Conservation (phyloP, 2,888 invertebrate species). For the Taenaris catops region DNA sequence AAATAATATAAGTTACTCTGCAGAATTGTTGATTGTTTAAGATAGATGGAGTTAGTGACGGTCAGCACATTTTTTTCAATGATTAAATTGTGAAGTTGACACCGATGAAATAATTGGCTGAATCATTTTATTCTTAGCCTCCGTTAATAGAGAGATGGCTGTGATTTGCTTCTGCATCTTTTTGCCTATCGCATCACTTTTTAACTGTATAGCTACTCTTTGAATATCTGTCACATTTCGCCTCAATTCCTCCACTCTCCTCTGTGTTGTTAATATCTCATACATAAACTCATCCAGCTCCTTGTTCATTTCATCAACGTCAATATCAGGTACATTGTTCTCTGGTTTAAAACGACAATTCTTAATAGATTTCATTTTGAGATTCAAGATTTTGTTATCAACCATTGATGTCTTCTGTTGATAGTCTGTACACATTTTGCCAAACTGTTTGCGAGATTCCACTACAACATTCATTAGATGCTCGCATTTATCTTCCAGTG, state of each 20-base stretch:
- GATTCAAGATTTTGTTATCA: constrained; percentile 54
- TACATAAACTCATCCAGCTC: constrained; percentile 44
- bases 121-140: constrained; percentile 42
- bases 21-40: too few relatives aligned
- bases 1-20: too few relatives aligned
- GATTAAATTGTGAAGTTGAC: too few relatives aligned
- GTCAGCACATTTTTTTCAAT: constrained; percentile 8
- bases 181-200: constrained; percentile 40
- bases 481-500: constrained; percentile 54
- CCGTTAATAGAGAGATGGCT: constrained; percentile 40
- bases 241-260: constrained; percentile 35
- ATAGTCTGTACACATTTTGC: constrained; percentile 56
- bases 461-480: constrained; percentile 63
- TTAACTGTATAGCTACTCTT: constrained; percentile 46
- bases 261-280: constrained; percentile 39
- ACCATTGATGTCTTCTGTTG: constrained; percentile 47
- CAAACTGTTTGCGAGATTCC: constrained; percentile 63
- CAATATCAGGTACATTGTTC: constrained; percentile 30
- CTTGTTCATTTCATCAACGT: constrained; percentile 34
- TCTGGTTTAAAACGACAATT: constrained; percentile 50
- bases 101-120: too few relatives aligned
- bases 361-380: constrained; percentile 46
- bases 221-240: constrained; percentile 43
- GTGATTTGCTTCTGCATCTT: constrained; percentile 44
- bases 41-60: too few relatives aligned